Conservation (phyloP, 1,140 invertebrate genomes). For the Atta colombica region DNA sequence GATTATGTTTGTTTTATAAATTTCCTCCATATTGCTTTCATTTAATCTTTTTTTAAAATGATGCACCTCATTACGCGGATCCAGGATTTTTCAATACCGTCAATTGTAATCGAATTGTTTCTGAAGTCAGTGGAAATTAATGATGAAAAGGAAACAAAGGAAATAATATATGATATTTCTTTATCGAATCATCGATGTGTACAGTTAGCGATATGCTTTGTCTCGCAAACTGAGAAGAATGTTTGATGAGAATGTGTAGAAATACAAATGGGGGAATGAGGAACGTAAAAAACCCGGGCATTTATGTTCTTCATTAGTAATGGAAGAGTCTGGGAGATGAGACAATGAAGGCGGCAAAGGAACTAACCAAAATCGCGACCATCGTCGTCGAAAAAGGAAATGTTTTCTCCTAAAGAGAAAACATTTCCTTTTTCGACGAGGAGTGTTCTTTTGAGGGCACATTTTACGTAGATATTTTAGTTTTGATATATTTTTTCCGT, state of each 20-base stretch:
- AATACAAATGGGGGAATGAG: slow-evolving; percentile 24
- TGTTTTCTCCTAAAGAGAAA: slow-evolving; percentile 13
- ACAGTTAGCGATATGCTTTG: slow-evolving; percentile 38
- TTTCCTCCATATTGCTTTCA: neutral
- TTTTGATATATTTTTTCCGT: slow-evolving; percentile 54
- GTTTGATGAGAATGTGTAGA: slow-evolving; percentile 14
- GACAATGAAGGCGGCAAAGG: neutral
- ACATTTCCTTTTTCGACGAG: neutral
- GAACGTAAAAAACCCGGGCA: slow-evolving; percentile 56
- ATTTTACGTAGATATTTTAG: slow-evolving; percentile 55
- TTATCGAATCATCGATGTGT: slow-evolving; percentile 6
- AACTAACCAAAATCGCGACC: slow-evolving; percentile 42
- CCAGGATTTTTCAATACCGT: slow-evolving; percentile 32
- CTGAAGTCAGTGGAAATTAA: slow-evolving; percentile 70
- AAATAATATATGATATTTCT: slow-evolving; percentile 68
- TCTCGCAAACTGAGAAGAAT: slow-evolving; percentile 41
- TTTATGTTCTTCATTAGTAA: slow-evolving; percentile 72
- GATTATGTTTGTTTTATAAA: neutral
- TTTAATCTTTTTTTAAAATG: neutral
- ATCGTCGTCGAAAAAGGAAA: slow-evolving; percentile 71
- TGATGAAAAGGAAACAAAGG: slow-evolving; percentile 73
- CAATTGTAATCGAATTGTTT: slow-evolving; percentile 74
- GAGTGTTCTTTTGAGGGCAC: slow-evolving; percentile 47
- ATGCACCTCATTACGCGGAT: slow-evolving; percentile 46
- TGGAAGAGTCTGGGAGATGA: slow-evolving; percentile 38